Base-by-base conservation (phyloP, 2,797 vertebrate genomes). In the Chromobotia macracanthus region DNA sequence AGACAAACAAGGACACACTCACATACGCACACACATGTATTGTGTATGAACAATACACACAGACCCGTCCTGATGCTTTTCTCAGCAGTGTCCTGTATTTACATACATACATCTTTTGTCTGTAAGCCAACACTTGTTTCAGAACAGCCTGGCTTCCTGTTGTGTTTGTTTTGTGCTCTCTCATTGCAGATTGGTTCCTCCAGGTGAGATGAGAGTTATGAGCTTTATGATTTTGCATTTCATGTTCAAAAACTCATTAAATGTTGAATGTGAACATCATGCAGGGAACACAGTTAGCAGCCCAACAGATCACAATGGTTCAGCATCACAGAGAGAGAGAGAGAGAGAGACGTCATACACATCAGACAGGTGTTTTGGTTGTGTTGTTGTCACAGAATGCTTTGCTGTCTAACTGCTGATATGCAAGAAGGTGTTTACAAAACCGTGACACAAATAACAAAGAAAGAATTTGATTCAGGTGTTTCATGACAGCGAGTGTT, bases 81-180 rank as follows among this genome's bases (percentile, higher is more conserved):
- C 38, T 88, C 87, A 86, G 86, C 83, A 84, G 83, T 80, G 78
- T 89, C 90, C 76, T 88, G 85, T 93, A 93, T 93, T 89, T 92
- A 93, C 92, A 94, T 89, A 93, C 87, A 87, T 90, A 91, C 35
- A 79, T 84, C 69, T 77, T 76, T 67, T 76, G 77, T 79, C 67
- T 61, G 78, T 3, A 61, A 77, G 79, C 81, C 64, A 67, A 69
- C 58, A 66, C 41, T 72, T 50, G 61, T 53, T 74, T 60, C 64
- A 69, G 41, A 38, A 68, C 50, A 67, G 78, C 84, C 77, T 21
- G 44, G 16, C 80, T 82, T 80, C 28, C 71, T 74, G 67, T 77
- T 76, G 50, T 65, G 50, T 74, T 51, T 11, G 16, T 66, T 72
- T 73, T 41, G 48, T 87, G 77, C 77, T 67, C 44, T 72, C 79